These are phyloP conservation scores for Rhinolophus sinicus DNA, from an alignment of 2,113 vertebrate genomes.

Conservation along the genomic window DNA sequence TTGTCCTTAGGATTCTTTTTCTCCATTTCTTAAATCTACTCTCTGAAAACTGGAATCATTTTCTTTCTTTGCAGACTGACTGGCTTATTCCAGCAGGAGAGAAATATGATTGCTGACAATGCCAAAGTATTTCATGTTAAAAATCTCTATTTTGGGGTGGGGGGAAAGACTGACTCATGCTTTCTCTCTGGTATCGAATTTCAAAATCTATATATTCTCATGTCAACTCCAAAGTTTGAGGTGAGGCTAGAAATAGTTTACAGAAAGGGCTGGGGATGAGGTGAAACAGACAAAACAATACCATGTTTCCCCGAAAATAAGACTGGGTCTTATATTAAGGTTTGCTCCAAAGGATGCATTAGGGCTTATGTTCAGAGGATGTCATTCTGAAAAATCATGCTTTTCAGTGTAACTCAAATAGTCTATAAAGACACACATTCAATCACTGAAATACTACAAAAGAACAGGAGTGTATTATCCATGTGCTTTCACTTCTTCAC, in stretches of 20 bases:
- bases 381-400: too few species aligned
- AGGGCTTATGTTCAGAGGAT: too few species aligned
- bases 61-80: neutral
- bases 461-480: neutral
- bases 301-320: too few species aligned
- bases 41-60: constrained; percentile 3
- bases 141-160: neutral
- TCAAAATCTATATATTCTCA: neutral
- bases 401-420: neutral
- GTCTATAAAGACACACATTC: neutral
- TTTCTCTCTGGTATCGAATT: neutral
- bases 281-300: neutral
- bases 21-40: neutral
- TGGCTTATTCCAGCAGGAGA: neutral
- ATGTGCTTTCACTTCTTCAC: neutral
- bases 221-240: neutral
- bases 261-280: too few species aligned
- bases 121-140: neutral
- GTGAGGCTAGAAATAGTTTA: neutral
- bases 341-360: too few species aligned
- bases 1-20: neutral
- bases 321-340: too few species aligned
- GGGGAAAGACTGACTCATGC: neutral
- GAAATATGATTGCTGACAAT: neutral
- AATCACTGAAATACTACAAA: neutral